Conservation (phyloP, 1,140 invertebrate species). For the Gyrodactylus bullatarudis region DNA sequence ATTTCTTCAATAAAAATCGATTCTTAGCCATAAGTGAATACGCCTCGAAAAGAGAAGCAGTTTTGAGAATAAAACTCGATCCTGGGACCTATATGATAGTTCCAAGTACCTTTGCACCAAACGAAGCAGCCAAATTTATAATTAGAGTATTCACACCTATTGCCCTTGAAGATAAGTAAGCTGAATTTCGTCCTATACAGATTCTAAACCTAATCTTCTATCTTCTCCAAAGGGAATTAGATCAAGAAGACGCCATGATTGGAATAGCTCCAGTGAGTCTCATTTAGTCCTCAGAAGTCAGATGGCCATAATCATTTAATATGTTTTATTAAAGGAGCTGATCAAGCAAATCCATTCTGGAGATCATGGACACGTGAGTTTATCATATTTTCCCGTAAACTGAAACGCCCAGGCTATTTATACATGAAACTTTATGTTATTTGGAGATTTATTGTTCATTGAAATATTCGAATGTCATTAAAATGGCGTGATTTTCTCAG, state of each 20-base stretch:
- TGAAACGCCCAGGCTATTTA: no score
- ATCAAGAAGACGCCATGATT: background rate
- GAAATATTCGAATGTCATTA: no score
- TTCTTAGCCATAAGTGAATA: background rate
- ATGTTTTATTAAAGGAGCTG: background rate
- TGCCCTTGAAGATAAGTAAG: background rate
- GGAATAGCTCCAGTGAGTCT: background rate
- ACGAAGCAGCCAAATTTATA: constrained; percentile 69
- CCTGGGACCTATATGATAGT: constrained; percentile 67
- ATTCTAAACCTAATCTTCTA: no score
- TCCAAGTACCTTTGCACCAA: constrained; percentile 66
- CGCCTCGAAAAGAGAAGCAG: constrained; percentile 35
- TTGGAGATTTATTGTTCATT: no score
- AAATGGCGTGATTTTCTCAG: no score
- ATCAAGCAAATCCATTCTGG: background rate
- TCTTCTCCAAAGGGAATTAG: background rate
- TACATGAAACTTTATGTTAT: no score
- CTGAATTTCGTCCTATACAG: no score
- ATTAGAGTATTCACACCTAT: constrained; percentile 43
- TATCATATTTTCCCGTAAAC: no score
- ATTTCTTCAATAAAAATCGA: background rate
- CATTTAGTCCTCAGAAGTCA: no score
- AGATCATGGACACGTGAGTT: background rate
- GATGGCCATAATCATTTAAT: background rate
- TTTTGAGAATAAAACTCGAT: constrained; percentile 47